Percentiles rank a stretch among this genome's conserved stretches.
These are phyloP conservation scores for Ashinkailepas kermadecensis DNA, from an alignment of 2,888 invertebrate genomes.

Conservation along the genomic window DNA sequence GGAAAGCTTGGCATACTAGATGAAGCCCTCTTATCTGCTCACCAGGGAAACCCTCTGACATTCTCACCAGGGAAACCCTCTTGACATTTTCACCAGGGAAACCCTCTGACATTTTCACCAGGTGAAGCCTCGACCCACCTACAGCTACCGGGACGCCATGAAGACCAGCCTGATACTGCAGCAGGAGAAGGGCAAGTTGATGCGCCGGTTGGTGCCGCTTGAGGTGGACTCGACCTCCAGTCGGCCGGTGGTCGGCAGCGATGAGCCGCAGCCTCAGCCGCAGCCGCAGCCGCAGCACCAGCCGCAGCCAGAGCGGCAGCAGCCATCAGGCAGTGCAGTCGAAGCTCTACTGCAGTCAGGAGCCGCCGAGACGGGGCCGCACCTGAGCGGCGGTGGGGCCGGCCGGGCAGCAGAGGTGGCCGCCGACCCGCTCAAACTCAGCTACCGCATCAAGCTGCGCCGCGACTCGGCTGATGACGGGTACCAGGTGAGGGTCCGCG, in stretches of 20 bases:
- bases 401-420: neutral
- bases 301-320: too few relatives aligned
- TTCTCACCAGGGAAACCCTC: slow-evolving; percentile 42
- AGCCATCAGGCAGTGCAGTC: too few relatives aligned
- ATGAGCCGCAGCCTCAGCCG: too few relatives aligned
- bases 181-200: slow-evolving; percentile 19
- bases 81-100: slow-evolving; percentile 36
- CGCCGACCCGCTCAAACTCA: neutral
- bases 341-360: too few relatives aligned
- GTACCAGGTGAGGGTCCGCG: neutral
- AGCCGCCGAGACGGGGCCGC: neutral
- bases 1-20: too few relatives aligned
- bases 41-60: neutral
- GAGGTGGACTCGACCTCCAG: neutral
- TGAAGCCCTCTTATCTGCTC: too few relatives aligned
- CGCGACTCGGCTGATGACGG: neutral
- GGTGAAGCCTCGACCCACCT: slow-evolving; percentile 35
- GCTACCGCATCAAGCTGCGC: slow-evolving; percentile 11
- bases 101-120: slow-evolving; percentile 40
- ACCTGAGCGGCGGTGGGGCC: neutral
- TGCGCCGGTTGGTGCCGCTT: neutral
- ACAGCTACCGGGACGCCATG: slow-evolving; percentile 35
- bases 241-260: neutral
- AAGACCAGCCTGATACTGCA: slow-evolving; percentile 22
- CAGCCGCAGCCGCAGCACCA: too few relatives aligned